Base-by-base conservation (phyloP, 1,140 invertebrate genomes). In the Drosophila sturtevanti region DNA sequence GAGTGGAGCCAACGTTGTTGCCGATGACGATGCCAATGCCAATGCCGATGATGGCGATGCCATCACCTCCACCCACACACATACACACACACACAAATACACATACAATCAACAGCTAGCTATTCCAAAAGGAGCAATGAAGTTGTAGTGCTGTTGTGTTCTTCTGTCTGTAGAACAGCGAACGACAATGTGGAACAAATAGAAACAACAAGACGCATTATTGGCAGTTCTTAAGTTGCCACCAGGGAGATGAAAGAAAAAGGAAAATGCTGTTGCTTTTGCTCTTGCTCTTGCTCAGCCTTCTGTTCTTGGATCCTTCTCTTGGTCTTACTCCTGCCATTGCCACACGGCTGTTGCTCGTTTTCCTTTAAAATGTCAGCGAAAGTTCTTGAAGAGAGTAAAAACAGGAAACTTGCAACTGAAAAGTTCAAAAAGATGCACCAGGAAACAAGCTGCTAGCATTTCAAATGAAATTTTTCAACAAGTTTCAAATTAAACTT, bases 291-390 rank as follows among this genome's bases (percentile, higher is more conserved):
- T 14, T 34, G 37, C 44, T n/a, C n/a, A n/a, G n/a, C n/a, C n/a
- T 59, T 2, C n/a, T 38, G 14, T n/a, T n/a, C n/a, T n/a, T n/a
- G n/a, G n/a, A n/a, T n/a, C n/a, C n/a, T n/a, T n/a, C n/a, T n/a
- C n/a, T n/a, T n/a, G n/a, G n/a, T n/a, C n/a, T n/a, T n/a, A n/a
- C 58, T 44, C 54, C 35, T 59, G 48, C 31, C 37, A 58, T 55
- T 34, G 48, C 34, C 14, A 9, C 41, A 16, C 16, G 41, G 14
- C 14, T 38, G 24, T 51, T 54, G 51, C 27, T 31, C 44, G 41
- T 48, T 48, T 67, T 67, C 66, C 71, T 80, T 81, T 68, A 52
- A 70, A 72, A 63, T 84, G 67, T 65, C 73, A 77, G 35, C 73
- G 74, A 77, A 77, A 77, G 74, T 77, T 67, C 65, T 54, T 21